Conservation (phyloP, 2,888 invertebrate genomes). For the Lycocerus yunnanus region DNA sequence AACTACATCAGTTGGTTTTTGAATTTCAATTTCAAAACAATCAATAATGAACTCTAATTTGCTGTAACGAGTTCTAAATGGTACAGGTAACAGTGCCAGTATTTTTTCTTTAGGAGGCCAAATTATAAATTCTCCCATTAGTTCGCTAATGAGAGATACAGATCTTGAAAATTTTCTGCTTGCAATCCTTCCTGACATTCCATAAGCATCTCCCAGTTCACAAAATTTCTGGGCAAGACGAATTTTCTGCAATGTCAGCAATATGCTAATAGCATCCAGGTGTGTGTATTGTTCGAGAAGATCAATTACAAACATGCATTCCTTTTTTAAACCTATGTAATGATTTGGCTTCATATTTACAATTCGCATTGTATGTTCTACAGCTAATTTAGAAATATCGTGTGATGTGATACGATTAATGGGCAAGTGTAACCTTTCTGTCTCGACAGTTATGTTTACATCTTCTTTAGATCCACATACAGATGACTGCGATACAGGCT, state of each 20-base stretch:
- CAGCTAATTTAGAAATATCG: no score
- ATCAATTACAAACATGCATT: neutral
- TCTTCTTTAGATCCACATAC: no score
- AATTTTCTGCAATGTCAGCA: neutral
- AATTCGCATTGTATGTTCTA: neutral
- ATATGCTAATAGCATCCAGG: neutral
- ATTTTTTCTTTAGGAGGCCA: conserved; percentile 19
- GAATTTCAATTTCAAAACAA: conserved; percentile 48
- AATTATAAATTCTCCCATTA: conserved; percentile 22
- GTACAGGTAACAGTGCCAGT: conserved; percentile 27
- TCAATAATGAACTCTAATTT: conserved; percentile 46
- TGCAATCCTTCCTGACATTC: neutral
- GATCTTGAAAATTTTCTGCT: neutral
- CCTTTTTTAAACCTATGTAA: neutral
- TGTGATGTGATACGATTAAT: no score
- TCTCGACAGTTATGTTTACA: no score
- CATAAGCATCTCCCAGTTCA: neutral
- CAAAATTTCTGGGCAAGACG: neutral
- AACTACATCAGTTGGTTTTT: conserved; percentile 45
- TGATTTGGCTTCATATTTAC: neutral
- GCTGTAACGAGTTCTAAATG: conserved; percentile 32
- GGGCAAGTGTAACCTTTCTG: no score
- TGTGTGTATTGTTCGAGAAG: neutral
- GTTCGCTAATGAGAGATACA: neutral
- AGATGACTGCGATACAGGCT: no score